phyloP scores from a whole-genome alignment of 1,140 invertebrate species.

The Drosophila albomicans region DNA sequence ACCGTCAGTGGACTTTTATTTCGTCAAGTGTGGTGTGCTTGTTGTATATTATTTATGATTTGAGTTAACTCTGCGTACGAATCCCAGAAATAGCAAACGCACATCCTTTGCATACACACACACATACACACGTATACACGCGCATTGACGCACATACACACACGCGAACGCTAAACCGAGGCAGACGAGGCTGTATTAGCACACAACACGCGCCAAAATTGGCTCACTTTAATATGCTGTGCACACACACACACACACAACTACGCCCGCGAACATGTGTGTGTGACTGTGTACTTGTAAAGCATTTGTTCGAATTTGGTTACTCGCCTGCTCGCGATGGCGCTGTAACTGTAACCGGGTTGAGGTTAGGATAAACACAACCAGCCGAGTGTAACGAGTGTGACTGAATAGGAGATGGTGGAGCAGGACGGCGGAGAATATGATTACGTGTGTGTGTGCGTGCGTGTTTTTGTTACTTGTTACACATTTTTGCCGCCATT shows the following conservation, averaged over 20 bases:
- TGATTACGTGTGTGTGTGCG: slow-evolving; percentile 28
- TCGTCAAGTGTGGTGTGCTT: slow-evolving; percentile 12
- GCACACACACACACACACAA: slow-evolving; percentile 29
- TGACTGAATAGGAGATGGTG: not conserved
- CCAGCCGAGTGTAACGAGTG: not conserved
- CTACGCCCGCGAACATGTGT: slow-evolving; percentile 15
- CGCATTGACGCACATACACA: not conserved
- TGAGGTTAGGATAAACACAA: slow-evolving; percentile 14
- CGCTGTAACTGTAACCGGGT: slow-evolving; percentile 13
- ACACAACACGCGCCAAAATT: slow-evolving; percentile 51
- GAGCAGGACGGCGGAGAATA: not conserved
- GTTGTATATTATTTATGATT: slow-evolving; percentile 38
- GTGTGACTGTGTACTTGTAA: slow-evolving; percentile 14
- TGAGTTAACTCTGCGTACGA: slow-evolving; percentile 10
- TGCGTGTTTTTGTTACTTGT: slow-evolving; percentile 64
- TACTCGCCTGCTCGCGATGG: slow-evolving; percentile 27
- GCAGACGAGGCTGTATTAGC: slow-evolving; percentile 31
- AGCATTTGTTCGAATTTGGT: slow-evolving; percentile 58
- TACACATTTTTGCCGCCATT: slow-evolving; percentile 75
- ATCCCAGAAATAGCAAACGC: slow-evolving; percentile 21
- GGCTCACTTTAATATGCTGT: slow-evolving; percentile 69
- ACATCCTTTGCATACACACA: slow-evolving; percentile 5
- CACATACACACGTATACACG: slow-evolving; percentile 2
- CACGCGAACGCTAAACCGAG: not conserved
- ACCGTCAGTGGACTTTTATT: slow-evolving; percentile 7